Base-by-base conservation (phyloP, 2,113 vertebrate genomes). In the Polypterus bichir region DNA sequence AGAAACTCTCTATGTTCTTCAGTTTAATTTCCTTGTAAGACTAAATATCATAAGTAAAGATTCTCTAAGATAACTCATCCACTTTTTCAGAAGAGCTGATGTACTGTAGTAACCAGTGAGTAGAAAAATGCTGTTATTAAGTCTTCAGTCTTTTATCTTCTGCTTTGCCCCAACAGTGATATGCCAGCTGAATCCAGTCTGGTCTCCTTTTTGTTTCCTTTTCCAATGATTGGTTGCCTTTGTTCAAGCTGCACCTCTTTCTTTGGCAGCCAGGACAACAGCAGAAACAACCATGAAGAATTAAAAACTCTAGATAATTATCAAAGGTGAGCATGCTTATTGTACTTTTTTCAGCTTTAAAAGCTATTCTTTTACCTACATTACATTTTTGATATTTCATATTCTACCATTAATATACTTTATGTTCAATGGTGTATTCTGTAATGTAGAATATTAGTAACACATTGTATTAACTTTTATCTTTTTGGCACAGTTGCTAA, bases 171-270 rank as follows among this genome's bases (percentile, higher is more conserved):
- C 56, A 63, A 52, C 5, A n/a, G 7, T 57, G 53, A 56, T 6
- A 48, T 49, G 48, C 53, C 7, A 46, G 47, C 47, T 8, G 54
- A 63, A 10, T 54, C 62, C 47, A 49, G 9, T 54, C 44, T 63
- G 44, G 48, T 52, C 45, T 57, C 6, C n/a, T 56, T 54, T 53
- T 10, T 57, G 53, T 48, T 63, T 48, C 62, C 54, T 9, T 56
- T 63, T 6, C 53, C 62, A 8, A 5, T 57, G 62, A 55, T 63
- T 6, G 62, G 62, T 27, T 63, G 53, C 54, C 51, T 9, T 44
- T 63, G 62, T 44, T 56, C 62, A 46, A 63, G 52, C 62, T 63
- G 62, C 6, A 6, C 44, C 53, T 63, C 46, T 9, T 56, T 63
- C 62, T 56, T 63, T 5, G 49, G 7, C 44, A 63, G 48, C n/a